These are phyloP conservation scores for Crepidodera aurea DNA, from an alignment of 2,888 invertebrate species.

Conservation along the genomic window DNA sequence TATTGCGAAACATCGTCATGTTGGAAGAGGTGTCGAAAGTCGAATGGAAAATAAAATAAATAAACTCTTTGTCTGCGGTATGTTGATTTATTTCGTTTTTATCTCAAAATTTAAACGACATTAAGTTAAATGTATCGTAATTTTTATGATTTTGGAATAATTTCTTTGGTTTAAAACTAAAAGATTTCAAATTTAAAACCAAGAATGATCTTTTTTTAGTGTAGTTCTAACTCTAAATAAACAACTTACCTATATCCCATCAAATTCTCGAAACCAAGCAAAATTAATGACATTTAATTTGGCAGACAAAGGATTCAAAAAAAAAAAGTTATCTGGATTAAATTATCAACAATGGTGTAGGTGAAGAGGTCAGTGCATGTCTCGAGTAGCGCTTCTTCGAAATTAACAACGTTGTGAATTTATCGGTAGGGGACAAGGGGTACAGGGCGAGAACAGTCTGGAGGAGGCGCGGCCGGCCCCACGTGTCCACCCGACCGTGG, in stretches of 20 bases:
- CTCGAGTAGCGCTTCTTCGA: constrained; percentile 27
- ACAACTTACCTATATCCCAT: no score
- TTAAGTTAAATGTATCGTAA: no score
- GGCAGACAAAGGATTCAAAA: constrained; percentile 8
- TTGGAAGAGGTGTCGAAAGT: constrained; percentile 22
- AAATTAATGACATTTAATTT: constrained; percentile 10
- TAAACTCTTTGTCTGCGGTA: constrained; percentile 19
- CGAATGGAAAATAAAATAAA: constrained; percentile 16
- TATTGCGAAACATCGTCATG: constrained; percentile 17
- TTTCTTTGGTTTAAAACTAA: no score
- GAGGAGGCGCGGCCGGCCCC: constrained; percentile 36
- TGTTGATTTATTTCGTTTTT: constrained; percentile 17
- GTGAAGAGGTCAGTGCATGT: constrained; percentile 41
- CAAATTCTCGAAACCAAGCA: no score
- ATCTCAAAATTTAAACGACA: no score
- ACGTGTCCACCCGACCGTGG: constrained; percentile 39
- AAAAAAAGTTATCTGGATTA: constrained; percentile 17
- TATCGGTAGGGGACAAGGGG: constrained; percentile 10
- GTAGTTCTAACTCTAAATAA: no score
- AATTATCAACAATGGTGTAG: constrained; percentile 29
- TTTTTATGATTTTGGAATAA: no score
- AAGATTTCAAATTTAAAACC: no score
- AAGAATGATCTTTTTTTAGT: no score
- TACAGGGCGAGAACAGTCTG: constrained; percentile 26
- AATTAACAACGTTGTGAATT: constrained; percentile 28